Evolutionary conservation across 2,888 invertebrate genomes (phyloP), one percentile per base, ranked within the genome.

Genomic region (Noctuana brunneofusca): DNA sequence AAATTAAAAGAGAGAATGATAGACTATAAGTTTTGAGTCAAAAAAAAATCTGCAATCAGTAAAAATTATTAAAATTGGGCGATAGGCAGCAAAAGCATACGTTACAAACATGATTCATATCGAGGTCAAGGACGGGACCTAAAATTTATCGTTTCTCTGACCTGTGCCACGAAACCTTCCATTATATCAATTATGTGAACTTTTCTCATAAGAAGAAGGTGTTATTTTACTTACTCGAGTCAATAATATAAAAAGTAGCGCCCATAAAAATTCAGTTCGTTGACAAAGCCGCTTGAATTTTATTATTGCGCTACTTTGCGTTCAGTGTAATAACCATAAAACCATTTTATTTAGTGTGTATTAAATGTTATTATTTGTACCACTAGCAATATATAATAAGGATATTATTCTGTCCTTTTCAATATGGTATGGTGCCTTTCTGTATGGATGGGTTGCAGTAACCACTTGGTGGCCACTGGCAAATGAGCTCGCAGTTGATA

Each of bases 271-370:
- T 57, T 53, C 56, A 32, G 20, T 57, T 57, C 4, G 20, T 24
- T 18, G 46, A 32, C 46, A 16, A 48, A 43, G 11, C 14, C 14
- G 27, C 3, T 20, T 58, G 22, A 16, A 49, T 16, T 58, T 49
- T 49, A 58, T 58, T 35, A 48, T 49, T 58, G 35, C 14, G 57
- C 49, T 58, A 58, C 58, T 58, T 35, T 49, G 35, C 16, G 49
- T 30, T 16, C 22, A 14, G 30, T 30, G 56, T 46, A 57, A 57
- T 57, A 57, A 57, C 57, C 48, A 48, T 57, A 57, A 57, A 57
- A 57, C 22, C 20, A 35, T 35, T 14, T 48, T 57, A 48, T 56
- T 56, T 46, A 46, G 43, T 56, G 16, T 46, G 20, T 56, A 46
- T 56, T 56, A 46, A 56, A 56, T 46, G 18, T 56, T 43, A 54